Evolutionary conservation across 1,140 invertebrate species (phyloP).

Genomic region (Leucophenga varia): DNA sequence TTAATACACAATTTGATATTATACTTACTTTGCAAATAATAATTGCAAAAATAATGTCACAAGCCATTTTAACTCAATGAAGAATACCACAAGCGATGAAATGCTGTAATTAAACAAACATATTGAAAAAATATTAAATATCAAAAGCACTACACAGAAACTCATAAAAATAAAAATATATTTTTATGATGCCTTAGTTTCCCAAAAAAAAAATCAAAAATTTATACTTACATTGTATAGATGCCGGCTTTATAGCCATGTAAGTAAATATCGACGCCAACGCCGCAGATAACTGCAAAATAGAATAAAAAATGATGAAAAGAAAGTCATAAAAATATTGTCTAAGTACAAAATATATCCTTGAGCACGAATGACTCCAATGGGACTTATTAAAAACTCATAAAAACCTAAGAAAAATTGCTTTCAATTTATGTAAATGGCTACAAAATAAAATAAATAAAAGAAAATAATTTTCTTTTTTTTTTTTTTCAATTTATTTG

Average conservation of each 20-base stretch:
- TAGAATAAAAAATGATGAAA: too few species aligned
- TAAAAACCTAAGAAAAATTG: too few species aligned
- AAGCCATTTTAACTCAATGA: conserved; percentile 53
- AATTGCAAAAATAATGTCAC: conserved; percentile 48
- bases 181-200: too few species aligned
- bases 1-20: too few species aligned
- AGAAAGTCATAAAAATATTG: neutral
- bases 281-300: conserved; percentile 53
- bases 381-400: too few species aligned
- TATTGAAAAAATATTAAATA: conserved; percentile 14
- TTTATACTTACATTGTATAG: conserved; percentile 51
- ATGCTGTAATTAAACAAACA: conserved; percentile 31
- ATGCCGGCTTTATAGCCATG: conserved; percentile 46
- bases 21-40: conserved; percentile 41
- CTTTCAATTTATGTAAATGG: too few species aligned
- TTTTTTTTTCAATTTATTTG: too few species aligned
- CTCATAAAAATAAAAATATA: too few species aligned
- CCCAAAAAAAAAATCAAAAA: too few species aligned
- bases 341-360: conserved; percentile 25
- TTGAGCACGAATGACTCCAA: too few species aligned
- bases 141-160: neutral
- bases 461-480: too few species aligned
- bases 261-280: conserved; percentile 48
- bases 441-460: too few species aligned
- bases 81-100: conserved; percentile 42